A percentile compares a stretch with the other conserved stretches of the same genome.
Conservation (phyloP, 2,888 invertebrate species). For the Steinernema carpocapsae region DNA sequence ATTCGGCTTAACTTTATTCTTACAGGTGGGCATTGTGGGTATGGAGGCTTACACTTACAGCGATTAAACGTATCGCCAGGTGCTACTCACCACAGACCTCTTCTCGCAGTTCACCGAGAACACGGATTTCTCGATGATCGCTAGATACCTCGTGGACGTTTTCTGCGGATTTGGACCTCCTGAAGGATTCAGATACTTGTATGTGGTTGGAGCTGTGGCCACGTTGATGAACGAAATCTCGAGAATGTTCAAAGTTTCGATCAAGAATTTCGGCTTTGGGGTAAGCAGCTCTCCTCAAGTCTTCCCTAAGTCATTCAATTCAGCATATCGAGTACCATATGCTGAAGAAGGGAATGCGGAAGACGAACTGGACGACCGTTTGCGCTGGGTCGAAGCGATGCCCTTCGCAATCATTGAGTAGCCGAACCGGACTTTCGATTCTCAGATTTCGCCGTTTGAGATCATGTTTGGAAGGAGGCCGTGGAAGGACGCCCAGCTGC, state of each 20-base stretch:
- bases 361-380: neutral
- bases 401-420: slow-evolving; percentile 34
- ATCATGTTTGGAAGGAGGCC: slow-evolving; percentile 16
- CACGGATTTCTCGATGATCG: slow-evolving; percentile 25
- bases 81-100: slow-evolving; percentile 26
- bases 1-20: neutral
- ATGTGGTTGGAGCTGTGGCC: neutral
- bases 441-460: slow-evolving; percentile 24
- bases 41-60: slow-evolving; percentile 18
- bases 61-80: slow-evolving; percentile 3
- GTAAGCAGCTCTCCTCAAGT: too few species aligned
- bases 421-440: slow-evolving; percentile 16
- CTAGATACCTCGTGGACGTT: slow-evolving; percentile 27
- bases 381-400: slow-evolving; percentile 36
- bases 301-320: slow-evolving; percentile 3
- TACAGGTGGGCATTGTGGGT: slow-evolving; percentile 27
- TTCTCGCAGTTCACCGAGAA: slow-evolving; percentile 32
- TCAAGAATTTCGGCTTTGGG: slow-evolving; percentile 27
- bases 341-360: slow-evolving; percentile 21
- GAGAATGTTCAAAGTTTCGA: slow-evolving; percentile 24
- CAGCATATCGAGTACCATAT: slow-evolving; percentile 16
- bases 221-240: neutral
- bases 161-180: slow-evolving; percentile 29
- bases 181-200: slow-evolving; percentile 12
- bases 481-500: slow-evolving; percentile 27